Evolutionary conservation across 2,888 invertebrate genomes (phyloP).

Genomic region (Spialia ferax): DNA sequence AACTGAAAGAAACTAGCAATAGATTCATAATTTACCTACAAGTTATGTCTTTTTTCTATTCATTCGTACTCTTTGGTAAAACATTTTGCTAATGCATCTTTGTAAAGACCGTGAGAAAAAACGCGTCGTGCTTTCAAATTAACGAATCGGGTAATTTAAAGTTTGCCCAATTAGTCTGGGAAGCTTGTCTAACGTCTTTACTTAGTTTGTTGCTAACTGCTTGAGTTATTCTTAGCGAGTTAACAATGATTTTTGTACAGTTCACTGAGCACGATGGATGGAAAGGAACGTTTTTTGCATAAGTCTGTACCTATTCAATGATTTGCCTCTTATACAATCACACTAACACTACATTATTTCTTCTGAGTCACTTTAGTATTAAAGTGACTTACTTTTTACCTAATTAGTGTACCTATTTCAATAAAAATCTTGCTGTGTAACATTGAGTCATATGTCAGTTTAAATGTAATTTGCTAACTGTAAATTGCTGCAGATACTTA

Average conservation of each 20-base stretch:
- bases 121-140: conserved; percentile 47
- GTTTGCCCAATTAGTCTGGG: conserved; percentile 43
- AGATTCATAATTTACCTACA: not conserved
- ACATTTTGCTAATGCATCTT: conserved; percentile 68
- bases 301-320: no score
- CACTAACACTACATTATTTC: not conserved
- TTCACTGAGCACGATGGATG: conserved; percentile 2
- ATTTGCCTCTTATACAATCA: not conserved
- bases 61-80: conserved; percentile 30
- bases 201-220: conserved; percentile 36
- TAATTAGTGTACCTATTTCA: no score
- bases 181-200: conserved; percentile 38
- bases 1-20: not conserved
- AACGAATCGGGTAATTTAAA: conserved; percentile 52
- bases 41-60: conserved; percentile 8
- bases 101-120: conserved; percentile 64
- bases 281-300: conserved; percentile 9
- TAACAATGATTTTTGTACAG: conserved; percentile 32
- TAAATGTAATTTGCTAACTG: no score
- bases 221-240: conserved; percentile 30
- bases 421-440: no score
- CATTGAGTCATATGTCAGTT: no score
- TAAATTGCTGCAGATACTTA: no score
- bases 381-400: not conserved
- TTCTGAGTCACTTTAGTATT: not conserved